Percentiles rank a stretch among this genome's conserved stretches.
Conservation (phyloP, 2,797 vertebrate species). For the Phalloptychus januarius region DNA sequence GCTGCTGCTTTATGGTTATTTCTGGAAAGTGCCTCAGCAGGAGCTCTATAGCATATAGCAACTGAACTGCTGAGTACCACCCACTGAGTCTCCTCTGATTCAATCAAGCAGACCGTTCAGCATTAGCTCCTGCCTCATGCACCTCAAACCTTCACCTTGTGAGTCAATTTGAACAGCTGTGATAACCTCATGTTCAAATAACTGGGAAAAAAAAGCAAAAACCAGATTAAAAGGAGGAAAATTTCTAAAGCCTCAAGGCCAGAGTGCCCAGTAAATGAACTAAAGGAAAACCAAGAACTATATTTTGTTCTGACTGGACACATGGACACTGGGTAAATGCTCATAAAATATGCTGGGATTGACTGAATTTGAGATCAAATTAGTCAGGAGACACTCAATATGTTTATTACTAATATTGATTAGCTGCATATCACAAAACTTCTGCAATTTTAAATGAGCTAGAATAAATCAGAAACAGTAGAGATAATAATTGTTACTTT, state of each 20-base stretch:
- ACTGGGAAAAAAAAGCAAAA: background rate
- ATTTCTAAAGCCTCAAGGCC: constrained; percentile 6
- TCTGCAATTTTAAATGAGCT: background rate
- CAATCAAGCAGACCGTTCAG: constrained; percentile 6
- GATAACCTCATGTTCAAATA: background rate
- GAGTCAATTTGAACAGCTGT: constrained; percentile 10
- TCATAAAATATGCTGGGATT: background rate
- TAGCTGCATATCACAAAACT: background rate
- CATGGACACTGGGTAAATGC: background rate
- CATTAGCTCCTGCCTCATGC: background rate
- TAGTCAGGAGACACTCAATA: background rate
- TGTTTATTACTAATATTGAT: background rate
- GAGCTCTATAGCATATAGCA: constrained; percentile 3
- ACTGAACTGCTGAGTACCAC: background rate
- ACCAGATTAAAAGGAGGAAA: background rate
- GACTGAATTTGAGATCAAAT: background rate
- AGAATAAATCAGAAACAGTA: background rate
- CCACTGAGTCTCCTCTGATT: background rate
- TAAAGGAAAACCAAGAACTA: background rate
- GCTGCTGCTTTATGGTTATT: background rate
- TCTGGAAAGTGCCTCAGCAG: constrained; percentile 12
- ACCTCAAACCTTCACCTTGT: constrained; percentile 2
- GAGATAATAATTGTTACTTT: background rate
- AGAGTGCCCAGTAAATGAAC: background rate
- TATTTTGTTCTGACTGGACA: background rate